Evolutionary conservation across 2,888 invertebrate genomes (phyloP).

Genomic region (Brenthis daphne): DNA sequence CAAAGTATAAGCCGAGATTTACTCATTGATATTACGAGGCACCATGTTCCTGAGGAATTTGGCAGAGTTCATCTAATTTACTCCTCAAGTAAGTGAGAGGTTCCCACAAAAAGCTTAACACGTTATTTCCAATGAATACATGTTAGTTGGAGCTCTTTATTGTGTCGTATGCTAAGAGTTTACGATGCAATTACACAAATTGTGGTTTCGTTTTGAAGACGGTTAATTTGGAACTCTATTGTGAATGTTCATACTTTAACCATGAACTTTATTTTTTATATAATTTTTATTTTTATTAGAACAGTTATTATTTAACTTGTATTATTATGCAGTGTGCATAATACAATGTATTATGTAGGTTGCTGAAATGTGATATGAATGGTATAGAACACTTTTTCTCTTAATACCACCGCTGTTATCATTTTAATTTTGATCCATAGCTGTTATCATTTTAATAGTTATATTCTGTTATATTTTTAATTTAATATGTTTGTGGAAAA

Average conservation of each 20-base stretch:
- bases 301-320: too few relatives aligned
- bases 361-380: too few relatives aligned
- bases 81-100: slow-evolving; percentile 1
- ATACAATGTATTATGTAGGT: too few relatives aligned
- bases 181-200: slow-evolving; percentile 19
- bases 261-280: slow-evolving; percentile 5
- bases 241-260: neutral
- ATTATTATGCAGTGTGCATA: too few relatives aligned
- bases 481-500: too few relatives aligned
- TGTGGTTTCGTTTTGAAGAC: slow-evolving; percentile 18
- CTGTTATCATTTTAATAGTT: too few relatives aligned
- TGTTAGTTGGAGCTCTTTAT: slow-evolving; percentile 5
- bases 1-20: slow-evolving; percentile 8
- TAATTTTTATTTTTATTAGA: slow-evolving; percentile 5
- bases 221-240: slow-evolving; percentile 20
- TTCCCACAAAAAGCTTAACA: slow-evolving; percentile 16
- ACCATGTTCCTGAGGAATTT: slow-evolving; percentile 16
- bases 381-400: too few relatives aligned
- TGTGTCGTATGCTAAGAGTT: slow-evolving; percentile 10
- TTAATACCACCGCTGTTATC: too few relatives aligned
- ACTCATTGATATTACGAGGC: slow-evolving; percentile 5
- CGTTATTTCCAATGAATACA: slow-evolving; percentile 13
- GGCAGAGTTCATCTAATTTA: slow-evolving; percentile 11
- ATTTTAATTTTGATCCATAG: too few relatives aligned
- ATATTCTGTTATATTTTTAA: too few relatives aligned